Base-by-base conservation (phyloP, 2,797 vertebrate species). In the Coluber constrictor region DNA sequence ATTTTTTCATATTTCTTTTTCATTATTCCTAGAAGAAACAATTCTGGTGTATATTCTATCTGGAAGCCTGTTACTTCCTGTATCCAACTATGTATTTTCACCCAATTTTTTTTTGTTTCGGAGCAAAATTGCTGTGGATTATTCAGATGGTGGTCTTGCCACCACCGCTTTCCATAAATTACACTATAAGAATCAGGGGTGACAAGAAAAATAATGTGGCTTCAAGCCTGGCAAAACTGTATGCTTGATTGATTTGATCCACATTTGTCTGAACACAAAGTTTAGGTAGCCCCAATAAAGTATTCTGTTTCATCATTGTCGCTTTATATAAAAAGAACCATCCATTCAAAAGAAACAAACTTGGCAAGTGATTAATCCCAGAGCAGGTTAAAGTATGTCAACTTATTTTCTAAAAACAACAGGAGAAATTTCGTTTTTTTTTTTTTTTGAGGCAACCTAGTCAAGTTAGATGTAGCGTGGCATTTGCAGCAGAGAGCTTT, bases 201-300 rank as follows among this genome's bases (percentile, higher is more conserved):
- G 51, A 2, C 27, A 29, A 88, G 32, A 90, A 74, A 25, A 51
- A 51, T 32, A 74, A 60, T 0, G 6, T 59, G 63, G 5, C 18
- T 93, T 95, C 91, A 93, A 87, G 11, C 56, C 57, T 92, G 79
- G 23, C 54, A 90, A 92, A 89, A 91, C 16, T 88, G 57, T 90
- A 95, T n/a, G 29, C 4, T 2, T 16, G 8, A 47, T 95, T 92
- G 18, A 25, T 16, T 66, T 20, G 88, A 18, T 23, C 83, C 13
- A 13, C 12, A 13, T 88, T 92, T 93, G 91, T 93, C 55, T 87
- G 93, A 66, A 29, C 18, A 11, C 16, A 90, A 88, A 91, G 83
- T 90, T 5, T 56, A 89, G 51, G 47, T 37, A n/a, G 90, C 92
- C 66, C 9, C 90, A 56, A 55, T 79, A 37, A 94, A 94, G 83